These are phyloP conservation scores for Phycodurus eques DNA, from an alignment of 2,113 vertebrate genomes.

Conservation along the genomic window DNA sequence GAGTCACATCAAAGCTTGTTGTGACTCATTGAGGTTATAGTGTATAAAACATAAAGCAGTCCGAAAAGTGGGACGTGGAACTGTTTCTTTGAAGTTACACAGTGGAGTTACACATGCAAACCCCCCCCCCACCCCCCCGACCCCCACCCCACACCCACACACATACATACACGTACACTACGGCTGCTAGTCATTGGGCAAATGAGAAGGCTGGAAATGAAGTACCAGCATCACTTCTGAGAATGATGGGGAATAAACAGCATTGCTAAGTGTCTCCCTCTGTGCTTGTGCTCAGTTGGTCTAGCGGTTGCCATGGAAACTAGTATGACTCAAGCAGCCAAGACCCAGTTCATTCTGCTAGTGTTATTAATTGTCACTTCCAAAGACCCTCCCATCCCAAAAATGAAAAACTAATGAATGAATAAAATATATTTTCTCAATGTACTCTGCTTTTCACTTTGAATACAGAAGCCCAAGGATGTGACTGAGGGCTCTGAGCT, in stretches of 20 bases:
- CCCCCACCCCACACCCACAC: not conserved
- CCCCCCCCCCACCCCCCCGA: too few relatives aligned
- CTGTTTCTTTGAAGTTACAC: not conserved
- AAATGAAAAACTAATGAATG: not conserved
- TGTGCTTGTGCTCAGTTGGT: constrained; percentile 54
- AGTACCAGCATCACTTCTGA: constrained; percentile 62
- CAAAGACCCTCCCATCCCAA: not conserved
- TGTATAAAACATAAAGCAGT: not conserved
- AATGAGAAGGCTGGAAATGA: constrained; percentile 35
- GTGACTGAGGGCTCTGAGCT: constrained; percentile 2
- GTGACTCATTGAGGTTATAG: constrained; percentile 2
- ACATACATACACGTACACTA: constrained; percentile 7
- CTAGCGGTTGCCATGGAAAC: constrained; percentile 69
- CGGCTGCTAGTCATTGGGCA: constrained; percentile 20
- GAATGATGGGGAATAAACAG: constrained; percentile 63
- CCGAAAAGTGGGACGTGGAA: not conserved
- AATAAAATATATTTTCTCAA: constrained; percentile 33
- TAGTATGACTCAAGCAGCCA: constrained; percentile 57
- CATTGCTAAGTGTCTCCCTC: constrained; percentile 65
- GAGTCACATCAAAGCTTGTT: constrained; percentile 11
- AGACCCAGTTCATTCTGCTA: constrained; percentile 48
- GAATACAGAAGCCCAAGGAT: constrained; percentile 8
- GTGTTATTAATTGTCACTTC: constrained; percentile 35
- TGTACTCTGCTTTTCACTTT: constrained; percentile 30
- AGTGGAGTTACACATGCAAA: too few relatives aligned